These are phyloP conservation scores for Anhinga anhinga DNA, from an alignment of 2,113 vertebrate species.

Conservation along the genomic window DNA sequence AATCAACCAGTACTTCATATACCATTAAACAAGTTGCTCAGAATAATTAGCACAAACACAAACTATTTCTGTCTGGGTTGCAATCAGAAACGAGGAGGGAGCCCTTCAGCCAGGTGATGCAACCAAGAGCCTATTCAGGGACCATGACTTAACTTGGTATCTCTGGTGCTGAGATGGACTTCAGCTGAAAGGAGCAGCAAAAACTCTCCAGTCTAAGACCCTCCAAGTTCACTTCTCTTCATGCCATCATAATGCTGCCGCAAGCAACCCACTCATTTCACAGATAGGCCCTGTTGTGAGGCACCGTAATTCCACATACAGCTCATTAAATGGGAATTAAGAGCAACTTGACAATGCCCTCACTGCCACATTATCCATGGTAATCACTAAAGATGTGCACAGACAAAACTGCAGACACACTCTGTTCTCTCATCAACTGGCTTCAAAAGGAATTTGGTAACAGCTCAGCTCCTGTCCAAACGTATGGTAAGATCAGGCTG, in stretches of 20 bases:
- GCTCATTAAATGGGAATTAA: neutral
- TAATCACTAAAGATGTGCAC: neutral
- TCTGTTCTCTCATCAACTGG: constrained; percentile 11
- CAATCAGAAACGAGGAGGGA: neutral
- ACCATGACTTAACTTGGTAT: neutral
- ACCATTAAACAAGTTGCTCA: neutral
- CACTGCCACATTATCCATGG: neutral
- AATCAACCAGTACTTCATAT: neutral
- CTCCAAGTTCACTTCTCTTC: neutral
- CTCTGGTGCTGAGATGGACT: neutral
- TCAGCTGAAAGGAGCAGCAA: fast-evolving
- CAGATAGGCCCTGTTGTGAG: neutral
- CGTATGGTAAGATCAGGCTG: neutral
- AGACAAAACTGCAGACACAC: neutral
- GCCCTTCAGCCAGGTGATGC: neutral
- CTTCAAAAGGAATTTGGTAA: neutral
- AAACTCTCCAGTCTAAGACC: neutral
- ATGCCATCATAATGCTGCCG: neutral
- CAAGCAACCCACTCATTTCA: neutral
- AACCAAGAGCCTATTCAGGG: neutral
- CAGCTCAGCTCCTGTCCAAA: constrained; percentile 12
- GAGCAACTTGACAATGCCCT: neutral
- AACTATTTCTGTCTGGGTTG: neutral
- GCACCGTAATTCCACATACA: fast-evolving
- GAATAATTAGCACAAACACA: neutral